Evolutionary conservation across 2,113 vertebrate genomes (phyloP), one percentile per base, ranked within the genome.

Genomic region (Camelus dromedarius): DNA sequence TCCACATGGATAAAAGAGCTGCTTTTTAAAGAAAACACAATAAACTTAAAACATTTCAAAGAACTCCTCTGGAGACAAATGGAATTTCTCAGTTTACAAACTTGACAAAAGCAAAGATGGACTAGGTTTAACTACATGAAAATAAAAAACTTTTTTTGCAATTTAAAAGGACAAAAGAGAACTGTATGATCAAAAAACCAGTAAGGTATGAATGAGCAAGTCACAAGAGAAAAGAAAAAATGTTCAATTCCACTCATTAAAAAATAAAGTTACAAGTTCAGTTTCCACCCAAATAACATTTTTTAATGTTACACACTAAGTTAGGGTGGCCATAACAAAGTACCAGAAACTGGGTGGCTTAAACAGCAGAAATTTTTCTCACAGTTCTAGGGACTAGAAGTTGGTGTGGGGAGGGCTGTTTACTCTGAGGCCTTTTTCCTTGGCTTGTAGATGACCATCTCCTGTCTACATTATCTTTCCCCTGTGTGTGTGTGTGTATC

Each of bases 21-120:
- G 15, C 30, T 54, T 24, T 15, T 66, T 66, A 67, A 42, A 77
- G 60, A 66, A 66, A 54, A 79, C 18, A 60, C 35, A 77, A 9
- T 46, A 73, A 84, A 73, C 3, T 13, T 66, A 62, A 83, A 72
- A 82, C 24, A 62, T 54, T 79, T 54, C 18, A 42, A 42, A 42
- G 18, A 93, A 66, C 64, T 67, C 35, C 60, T 93, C 70, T 56
- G 28, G 76, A 67, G 35, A 46, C 32, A 69, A 92, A 83, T 83
- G 48, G 79, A 83, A 83, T 76, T 66, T 93, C 46, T 92, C 66
- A 62, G 48, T 76, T 93, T 85, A 76, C 35, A 93, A 67, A 67
- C 35, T 46, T 26, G 10, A 85, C 58, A 66, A 38, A 83, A 12
- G 42, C 60, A 46, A 84, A 75, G n/a, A 66, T 28, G 28, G 48